Evolutionary conservation across 2,888 invertebrate genomes (phyloP), one percentile per base, ranked within the genome.

Genomic region (Sturmia bella): DNA sequence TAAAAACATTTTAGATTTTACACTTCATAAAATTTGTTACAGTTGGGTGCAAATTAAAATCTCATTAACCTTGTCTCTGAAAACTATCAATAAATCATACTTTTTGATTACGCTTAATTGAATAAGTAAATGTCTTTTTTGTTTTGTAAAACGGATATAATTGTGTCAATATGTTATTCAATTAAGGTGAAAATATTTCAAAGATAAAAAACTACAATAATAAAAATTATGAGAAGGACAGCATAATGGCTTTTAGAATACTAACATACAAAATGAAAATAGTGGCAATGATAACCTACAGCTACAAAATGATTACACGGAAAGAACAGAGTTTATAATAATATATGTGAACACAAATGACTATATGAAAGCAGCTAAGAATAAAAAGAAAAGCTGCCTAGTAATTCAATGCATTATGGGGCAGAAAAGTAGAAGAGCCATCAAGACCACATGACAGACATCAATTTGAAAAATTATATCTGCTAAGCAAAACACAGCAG

Each of bases 391-490:
- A 19, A 9, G 7, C 32, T 76, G 76, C 56, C 63, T 68, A 68
- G 61, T 52, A 73, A 37, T 19, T 48, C 24, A 61, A 45, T 48
- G 68, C 43, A 73, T 56, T 72, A 56, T 50, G 61, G 17, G 37
- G 21, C 27, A 63, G 24, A 56, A 57, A 50, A 61, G 13, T 11
- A 7, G 15, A 11, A 24, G 54, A 57, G 24, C 63, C 69, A 68
- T 79, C 75, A 80, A 64, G 63, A 80, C 80, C 77, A 70, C 74
- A 77, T 77, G 77, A 80, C 77, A 77, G 77, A 66, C 83, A 83
- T 77, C 74, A 77, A 70, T 77, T 80, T 80, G 80, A 83, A 77
- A 83, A 80, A 80, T 80, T 74, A 73, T 68, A 64, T 74, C 64
- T 66, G 19, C 63, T 68, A 63, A 66, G 45, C 59, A 68, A 61